phyloP scores from a whole-genome alignment of 1,140 invertebrate species.

The Saccostrea glomerata region DNA sequence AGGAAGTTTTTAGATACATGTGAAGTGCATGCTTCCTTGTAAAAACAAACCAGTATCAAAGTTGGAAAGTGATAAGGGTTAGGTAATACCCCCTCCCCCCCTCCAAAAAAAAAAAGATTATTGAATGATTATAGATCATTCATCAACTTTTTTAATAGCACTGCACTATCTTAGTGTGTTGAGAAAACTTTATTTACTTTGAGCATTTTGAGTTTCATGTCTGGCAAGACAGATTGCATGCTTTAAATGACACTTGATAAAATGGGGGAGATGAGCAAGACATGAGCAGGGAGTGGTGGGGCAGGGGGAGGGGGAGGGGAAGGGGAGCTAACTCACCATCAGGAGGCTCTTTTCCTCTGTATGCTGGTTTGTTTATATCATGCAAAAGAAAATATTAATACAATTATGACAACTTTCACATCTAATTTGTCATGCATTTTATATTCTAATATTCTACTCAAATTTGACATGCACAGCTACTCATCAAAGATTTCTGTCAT shows the following conservation, averaged over 20 bases:
- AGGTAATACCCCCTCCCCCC: no score
- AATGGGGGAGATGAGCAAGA: background rate
- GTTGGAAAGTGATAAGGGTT: background rate
- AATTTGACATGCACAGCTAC: background rate
- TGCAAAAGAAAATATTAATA: background rate
- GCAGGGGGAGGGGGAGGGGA: background rate
- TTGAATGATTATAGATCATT: no score
- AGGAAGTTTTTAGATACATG: no score
- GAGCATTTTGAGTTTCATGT: no score
- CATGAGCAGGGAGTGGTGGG: background rate
- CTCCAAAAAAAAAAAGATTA: no score
- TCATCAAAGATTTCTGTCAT: background rate
- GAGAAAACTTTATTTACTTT: no score
- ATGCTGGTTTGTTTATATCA: slow-evolving; percentile 34
- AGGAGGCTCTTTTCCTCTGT: slow-evolving; percentile 32
- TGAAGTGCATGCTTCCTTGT: no score
- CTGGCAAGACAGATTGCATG: no score
- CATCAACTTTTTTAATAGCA: no score
- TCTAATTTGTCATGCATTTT: background rate
- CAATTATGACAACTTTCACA: slow-evolving; percentile 18
- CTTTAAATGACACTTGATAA: no score
- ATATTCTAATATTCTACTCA: background rate
- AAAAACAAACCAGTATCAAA: no score
- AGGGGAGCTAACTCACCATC: slow-evolving; percentile 10
- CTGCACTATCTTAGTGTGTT: no score